Evolutionary conservation across 1,140 invertebrate species (phyloP), one percentile per base, ranked within the genome.

Genomic region (Zaprionus capensis): DNA sequence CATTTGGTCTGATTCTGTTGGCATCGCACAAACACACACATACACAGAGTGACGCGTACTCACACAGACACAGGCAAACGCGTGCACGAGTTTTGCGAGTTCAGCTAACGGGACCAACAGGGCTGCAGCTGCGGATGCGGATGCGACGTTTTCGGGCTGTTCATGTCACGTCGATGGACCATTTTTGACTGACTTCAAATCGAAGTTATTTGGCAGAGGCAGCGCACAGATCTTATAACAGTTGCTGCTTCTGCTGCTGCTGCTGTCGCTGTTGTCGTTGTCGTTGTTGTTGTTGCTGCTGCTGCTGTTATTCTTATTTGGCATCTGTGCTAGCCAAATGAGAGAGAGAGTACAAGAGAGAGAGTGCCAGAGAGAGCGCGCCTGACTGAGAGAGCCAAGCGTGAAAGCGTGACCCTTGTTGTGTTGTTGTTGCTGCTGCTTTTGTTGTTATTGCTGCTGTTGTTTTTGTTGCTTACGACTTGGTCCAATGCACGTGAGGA

Each of bases 141-240:
- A 73, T 84, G 73, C 79, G 69, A 72, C 65, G 53, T 61, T 46
- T 46, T 46, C 41, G 7, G 7, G 41, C 58, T 79, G 85, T 84
- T 90, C 85, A 90, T 90, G 82, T 82, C 85, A 73, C 82, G 86
- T 80, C 85, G 85, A 82, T 91, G 86, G 85, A 90, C 85, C 85
- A 90, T 90, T 90, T 90, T 85, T 90, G 86, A 90, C 85, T 90
- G 85, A 71, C 76, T 85, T 85, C 79, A 70, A 81, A 83, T 88
- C 72, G 81, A 85, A 90, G 79, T 69, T 59, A 72, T 80, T 82
- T 68, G 51, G 31, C 71, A 41, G 51, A 62, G 41, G 49, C 61
- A 68, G 64, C 66, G 74, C 63, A 53, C 53, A 71, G 84, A 88
- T 83, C 80, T 74, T 65, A 74, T 80, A 83, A 59, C 38, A 65